Base-by-base conservation (phyloP, 1,140 invertebrate genomes). In the Drosophila rhopaloa region DNA sequence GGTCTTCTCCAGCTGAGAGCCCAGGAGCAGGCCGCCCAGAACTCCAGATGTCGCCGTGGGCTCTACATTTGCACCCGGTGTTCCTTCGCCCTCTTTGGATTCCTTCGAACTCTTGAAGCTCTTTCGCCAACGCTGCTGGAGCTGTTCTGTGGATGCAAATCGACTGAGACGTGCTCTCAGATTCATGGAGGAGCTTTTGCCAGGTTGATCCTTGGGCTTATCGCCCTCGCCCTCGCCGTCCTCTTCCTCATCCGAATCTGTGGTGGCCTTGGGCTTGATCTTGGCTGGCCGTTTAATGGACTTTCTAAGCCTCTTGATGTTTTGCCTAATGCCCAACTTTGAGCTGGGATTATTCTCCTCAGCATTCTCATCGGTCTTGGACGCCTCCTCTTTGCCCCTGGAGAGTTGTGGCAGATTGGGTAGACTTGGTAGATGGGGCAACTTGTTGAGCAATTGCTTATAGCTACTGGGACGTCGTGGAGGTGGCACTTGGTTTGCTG, bases 201-300 rank as follows among this genome's bases (percentile, higher is more conserved):
- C 32, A 0, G 43, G 14, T 11, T 40, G 14, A 4, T 5, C 29
- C 35, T 19, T 48, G 14, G 35, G 0, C 13, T 10, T 16, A 14
- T 37, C 2, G 32, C 27, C 46, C 13, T 10, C 32, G 1, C 41
- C 41, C 14, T 44, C 9, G 2, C 29, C 27, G 0, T 29, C 14
- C 5, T 54, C 14, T 5, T 58, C 43, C 13, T 61, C 59, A 1
- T 81, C 59, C 2, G 58, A 54, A 8, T 76, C 72, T 9, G 51
- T 5, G 38, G 58, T 9, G 1, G 41, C 29, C 29, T 56, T 57
- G 37, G 24, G 6, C 35, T 54, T 66, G 0, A 27, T 11, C 50
- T 71, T 81, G 6, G 43, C 59, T 8, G 72, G 76, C 4, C 86
- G 66, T 48, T 90, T 91, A 2, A 91, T 91, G 14, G 85, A 91